Conservation (phyloP, 1,140 invertebrate genomes). For the fruit fly (Drosophila melanogaster) region DNA sequence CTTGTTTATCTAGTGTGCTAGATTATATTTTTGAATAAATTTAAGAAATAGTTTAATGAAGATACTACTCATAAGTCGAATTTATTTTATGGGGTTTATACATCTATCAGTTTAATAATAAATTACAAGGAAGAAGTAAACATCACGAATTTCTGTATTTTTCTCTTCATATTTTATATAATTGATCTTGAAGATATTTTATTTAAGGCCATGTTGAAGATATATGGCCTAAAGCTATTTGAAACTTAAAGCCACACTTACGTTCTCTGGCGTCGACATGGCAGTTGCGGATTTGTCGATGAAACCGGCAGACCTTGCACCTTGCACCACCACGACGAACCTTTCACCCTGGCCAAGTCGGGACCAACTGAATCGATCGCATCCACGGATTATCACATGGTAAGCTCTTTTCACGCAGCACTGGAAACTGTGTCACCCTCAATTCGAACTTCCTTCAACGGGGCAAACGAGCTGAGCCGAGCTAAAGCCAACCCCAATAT, state of each 20-base stretch:
- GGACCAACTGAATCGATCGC: constrained; percentile 31
- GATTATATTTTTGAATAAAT: not conserved
- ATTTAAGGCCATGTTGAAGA: not conserved
- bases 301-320: constrained; percentile 9
- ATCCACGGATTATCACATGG: constrained; percentile 15
- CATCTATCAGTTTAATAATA: too few relatives aligned
- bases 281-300: not conserved
- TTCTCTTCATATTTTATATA: too few relatives aligned
- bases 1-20: not conserved
- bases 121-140: too few relatives aligned
- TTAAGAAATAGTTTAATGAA: too few relatives aligned
- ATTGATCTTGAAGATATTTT: too few relatives aligned
- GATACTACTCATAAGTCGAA: too few relatives aligned
- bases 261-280: constrained; percentile 25
- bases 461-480: constrained; percentile 11
- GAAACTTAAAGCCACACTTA: constrained; percentile 18
- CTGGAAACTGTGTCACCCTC: constrained; percentile 57
- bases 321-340: constrained; percentile 15
- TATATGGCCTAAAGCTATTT: not conserved
- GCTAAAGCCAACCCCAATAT: constrained; percentile 43
- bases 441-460: constrained; percentile 69
- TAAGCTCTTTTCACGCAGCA: constrained; percentile 18
- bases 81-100: too few relatives aligned
- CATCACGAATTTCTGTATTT: too few relatives aligned
- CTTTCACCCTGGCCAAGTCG: constrained; percentile 48